Conservation (phyloP, 1,140 invertebrate species). For the Gryon sp. region DNA sequence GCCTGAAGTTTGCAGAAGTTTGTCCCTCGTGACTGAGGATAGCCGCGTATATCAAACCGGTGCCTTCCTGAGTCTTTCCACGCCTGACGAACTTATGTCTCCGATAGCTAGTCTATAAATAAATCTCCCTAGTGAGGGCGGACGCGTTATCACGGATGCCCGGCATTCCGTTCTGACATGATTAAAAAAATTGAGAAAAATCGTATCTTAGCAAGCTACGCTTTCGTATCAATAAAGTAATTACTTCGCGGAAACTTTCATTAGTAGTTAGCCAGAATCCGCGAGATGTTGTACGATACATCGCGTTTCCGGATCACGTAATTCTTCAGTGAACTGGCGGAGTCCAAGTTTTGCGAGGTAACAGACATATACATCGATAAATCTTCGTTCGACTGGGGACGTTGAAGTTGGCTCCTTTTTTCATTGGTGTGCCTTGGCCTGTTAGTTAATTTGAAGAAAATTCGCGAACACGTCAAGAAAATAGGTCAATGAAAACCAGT, state of each 20-base stretch:
- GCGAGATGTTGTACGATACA: slow-evolving; percentile 64
- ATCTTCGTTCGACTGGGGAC: slow-evolving; percentile 50
- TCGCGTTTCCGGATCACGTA: slow-evolving; percentile 73
- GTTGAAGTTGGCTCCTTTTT: slow-evolving; percentile 49
- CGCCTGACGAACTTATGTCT: slow-evolving; percentile 74
- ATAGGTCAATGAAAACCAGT: slow-evolving; percentile 15
- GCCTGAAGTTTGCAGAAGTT: slow-evolving; percentile 67
- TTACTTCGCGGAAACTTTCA: slow-evolving; percentile 75
- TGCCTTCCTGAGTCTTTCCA: slow-evolving; percentile 54
- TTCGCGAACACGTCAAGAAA: slow-evolving; percentile 13
- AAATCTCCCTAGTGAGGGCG: slow-evolving; percentile 62
- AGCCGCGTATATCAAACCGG: slow-evolving; percentile 67
- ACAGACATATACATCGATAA: slow-evolving; percentile 42
- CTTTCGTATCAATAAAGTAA: slow-evolving; percentile 78
- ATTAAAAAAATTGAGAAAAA: slow-evolving; percentile 75
- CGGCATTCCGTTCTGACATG: slow-evolving; percentile 17
- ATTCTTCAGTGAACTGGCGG: slow-evolving; percentile 66
- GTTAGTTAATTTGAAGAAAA: slow-evolving; percentile 33
- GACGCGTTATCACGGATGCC: slow-evolving; percentile 8
- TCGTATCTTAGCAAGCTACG: slow-evolving; percentile 56
- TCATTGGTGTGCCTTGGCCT: slow-evolving; percentile 1
- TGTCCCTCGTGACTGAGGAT: slow-evolving; percentile 67
- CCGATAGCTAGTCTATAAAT: slow-evolving; percentile 73
- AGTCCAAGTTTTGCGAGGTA: slow-evolving; percentile 56
- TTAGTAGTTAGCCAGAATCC: slow-evolving; percentile 70